Evolutionary conservation across 2,888 invertebrate genomes (phyloP).

Genomic region (Hydrotaea diabolus): DNA sequence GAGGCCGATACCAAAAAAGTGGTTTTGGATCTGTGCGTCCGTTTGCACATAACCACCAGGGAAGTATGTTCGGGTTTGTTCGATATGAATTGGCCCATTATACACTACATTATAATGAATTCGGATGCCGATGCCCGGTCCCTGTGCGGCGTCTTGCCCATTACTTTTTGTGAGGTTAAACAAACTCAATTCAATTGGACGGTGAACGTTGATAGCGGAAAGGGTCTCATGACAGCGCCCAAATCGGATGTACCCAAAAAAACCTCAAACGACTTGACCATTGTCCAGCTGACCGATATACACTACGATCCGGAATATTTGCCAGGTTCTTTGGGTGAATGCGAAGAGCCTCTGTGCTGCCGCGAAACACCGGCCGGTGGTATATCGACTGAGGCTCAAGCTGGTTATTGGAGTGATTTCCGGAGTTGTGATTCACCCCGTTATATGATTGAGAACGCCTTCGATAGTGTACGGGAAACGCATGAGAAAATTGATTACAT

Average conservation of each 20-base stretch:
- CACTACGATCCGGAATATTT: slow-evolving; percentile 90
- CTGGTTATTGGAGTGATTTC: slow-evolving; percentile 92
- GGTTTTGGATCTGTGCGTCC: slow-evolving; percentile 82
- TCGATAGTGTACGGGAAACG: slow-evolving; percentile 83
- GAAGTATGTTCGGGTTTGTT: slow-evolving; percentile 85
- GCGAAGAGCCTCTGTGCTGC: slow-evolving; percentile 90
- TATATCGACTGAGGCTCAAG: slow-evolving; percentile 74
- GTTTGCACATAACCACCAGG: slow-evolving; percentile 83
- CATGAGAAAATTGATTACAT: slow-evolving; percentile 86
- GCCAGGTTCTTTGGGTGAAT: slow-evolving; percentile 85
- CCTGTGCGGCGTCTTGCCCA: slow-evolving; percentile 77
- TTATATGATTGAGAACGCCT: slow-evolving; percentile 85
- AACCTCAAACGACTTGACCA: slow-evolving; percentile 70
- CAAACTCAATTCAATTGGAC: slow-evolving; percentile 73
- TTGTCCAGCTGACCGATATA: slow-evolving; percentile 82
- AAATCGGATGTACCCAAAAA: slow-evolving; percentile 72
- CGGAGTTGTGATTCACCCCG: slow-evolving; percentile 88
- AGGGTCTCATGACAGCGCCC: slow-evolving; percentile 69
- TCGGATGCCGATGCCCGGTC: slow-evolving; percentile 81
- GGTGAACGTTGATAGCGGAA: slow-evolving; percentile 72
- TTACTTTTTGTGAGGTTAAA: slow-evolving; percentile 73
- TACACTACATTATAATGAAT: slow-evolving; percentile 83
- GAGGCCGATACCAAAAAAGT: slow-evolving; percentile 77
- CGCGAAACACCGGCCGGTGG: slow-evolving; percentile 75
- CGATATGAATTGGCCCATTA: slow-evolving; percentile 84